Evolutionary conservation across 2,113 vertebrate genomes (phyloP).

Genomic region (Colinus virginianus): DNA sequence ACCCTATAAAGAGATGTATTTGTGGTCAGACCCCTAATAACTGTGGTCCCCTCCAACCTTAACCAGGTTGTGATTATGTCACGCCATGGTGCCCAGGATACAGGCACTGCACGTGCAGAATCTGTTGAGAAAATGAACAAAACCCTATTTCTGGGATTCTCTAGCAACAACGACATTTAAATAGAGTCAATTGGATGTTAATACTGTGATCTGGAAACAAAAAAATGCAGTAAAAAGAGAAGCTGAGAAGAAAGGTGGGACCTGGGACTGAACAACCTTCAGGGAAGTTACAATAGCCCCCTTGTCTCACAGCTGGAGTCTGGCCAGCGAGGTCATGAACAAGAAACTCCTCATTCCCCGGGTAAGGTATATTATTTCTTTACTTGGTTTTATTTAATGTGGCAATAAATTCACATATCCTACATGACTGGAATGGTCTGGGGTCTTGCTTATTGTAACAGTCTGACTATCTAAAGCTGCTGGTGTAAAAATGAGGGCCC

Average conservation of each 20-base stretch:
- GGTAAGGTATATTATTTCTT: conserved; percentile 16
- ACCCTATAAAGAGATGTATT: not conserved
- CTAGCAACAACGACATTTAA: not conserved
- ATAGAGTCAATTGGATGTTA: not conserved
- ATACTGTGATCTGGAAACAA: not conserved
- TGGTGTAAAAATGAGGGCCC: not conserved
- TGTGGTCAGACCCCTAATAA: not conserved
- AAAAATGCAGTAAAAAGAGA: not conserved
- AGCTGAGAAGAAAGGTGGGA: conserved; percentile 22
- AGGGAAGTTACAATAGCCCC: not conserved
- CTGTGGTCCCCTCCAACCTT: not conserved
- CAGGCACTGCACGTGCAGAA: not conserved
- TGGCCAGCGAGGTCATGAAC: not conserved
- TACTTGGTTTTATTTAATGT: not conserved
- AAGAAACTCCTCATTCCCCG: conserved; percentile 12
- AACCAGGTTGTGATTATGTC: not conserved
- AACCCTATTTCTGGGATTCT: not conserved
- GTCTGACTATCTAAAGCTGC: not conserved
- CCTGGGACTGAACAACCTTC: not conserved
- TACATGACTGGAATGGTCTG: not conserved
- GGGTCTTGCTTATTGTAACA: not conserved
- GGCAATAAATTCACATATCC: not conserved
- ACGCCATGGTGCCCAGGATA: not conserved
- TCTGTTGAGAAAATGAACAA: not conserved
- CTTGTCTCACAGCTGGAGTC: conserved; percentile 26